These are phyloP conservation scores for Pandemis corylana DNA, from an alignment of 2,888 invertebrate genomes.

Conservation along the genomic window DNA sequence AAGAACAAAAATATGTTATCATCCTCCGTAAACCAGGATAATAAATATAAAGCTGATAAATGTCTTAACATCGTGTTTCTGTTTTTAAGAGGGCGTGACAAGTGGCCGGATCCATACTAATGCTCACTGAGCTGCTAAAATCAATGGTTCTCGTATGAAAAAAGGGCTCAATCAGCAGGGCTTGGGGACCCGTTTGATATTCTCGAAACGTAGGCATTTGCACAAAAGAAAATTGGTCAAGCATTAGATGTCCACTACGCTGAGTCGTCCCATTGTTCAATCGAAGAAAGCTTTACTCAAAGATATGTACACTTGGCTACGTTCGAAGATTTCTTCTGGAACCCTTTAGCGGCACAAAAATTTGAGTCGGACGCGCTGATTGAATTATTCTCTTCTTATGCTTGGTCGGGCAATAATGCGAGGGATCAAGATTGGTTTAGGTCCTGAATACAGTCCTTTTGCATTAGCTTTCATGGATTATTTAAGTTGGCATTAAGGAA, in stretches of 20 bases:
- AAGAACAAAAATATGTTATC: neutral
- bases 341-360: constrained; percentile 63
- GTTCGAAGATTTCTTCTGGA: constrained; percentile 58
- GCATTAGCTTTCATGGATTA: constrained; percentile 35
- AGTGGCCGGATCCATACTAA: constrained; percentile 44
- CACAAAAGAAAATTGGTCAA: constrained; percentile 84
- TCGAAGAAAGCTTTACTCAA: constrained; percentile 72
- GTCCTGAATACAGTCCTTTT: constrained; percentile 24
- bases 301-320: constrained; percentile 73
- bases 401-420: constrained; percentile 38
- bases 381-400: constrained; percentile 57
- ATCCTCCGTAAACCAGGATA: neutral
- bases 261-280: constrained; percentile 78
- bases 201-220: constrained; percentile 76
- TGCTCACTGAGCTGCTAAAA: constrained; percentile 73
- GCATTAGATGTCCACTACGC: constrained; percentile 80
- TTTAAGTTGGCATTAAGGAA: constrained; percentile 11
- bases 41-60: constrained; percentile 5
- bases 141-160: constrained; percentile 72
- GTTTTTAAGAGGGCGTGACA: constrained; percentile 29
- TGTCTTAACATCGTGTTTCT: constrained; percentile 17
- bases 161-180: constrained; percentile 74
- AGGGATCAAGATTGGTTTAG: constrained; percentile 40
- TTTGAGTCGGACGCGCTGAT: constrained; percentile 60
- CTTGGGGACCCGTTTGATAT: constrained; percentile 74